Evolutionary conservation across 2,888 invertebrate genomes (phyloP), one percentile per base, ranked within the genome.

Genomic region (Hirudinaria manillensis): DNA sequence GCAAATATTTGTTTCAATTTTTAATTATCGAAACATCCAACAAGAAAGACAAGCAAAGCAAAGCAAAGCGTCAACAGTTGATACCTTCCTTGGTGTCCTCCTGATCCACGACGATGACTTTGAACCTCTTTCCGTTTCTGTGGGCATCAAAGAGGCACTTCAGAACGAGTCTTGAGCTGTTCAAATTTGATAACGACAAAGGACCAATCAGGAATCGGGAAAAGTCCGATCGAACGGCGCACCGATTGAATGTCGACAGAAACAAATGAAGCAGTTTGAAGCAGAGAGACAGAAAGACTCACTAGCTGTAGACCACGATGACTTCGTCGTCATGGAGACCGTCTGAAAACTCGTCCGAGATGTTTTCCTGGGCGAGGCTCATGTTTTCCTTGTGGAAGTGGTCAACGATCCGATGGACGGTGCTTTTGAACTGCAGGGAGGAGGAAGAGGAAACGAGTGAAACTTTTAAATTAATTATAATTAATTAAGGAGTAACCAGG

Each of bases 31-130:
- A n/a, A n/a, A n/a, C n/a, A n/a, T n/a, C n/a, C n/a, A n/a, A n/a
- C n/a, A 45, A 6, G 45, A 6, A 45, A 7, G 4, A 45, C 1
- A 45, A 10, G 13, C 3, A 4, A 45, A 45, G 13, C 6, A 45
- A 10, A 45, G 36, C 45, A 45, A 7, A 4, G 13, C 45, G 16
- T 16, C 16, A 1, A n/a, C n/a, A n/a, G n/a, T n/a, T n/a, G n/a
- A n/a, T n/a, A 45, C 45, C 29, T 29, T 61, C 61, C 13, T 16
- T 19, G 24, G 10, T 16, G 61, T 24, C 61, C 19, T 16, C 24
- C 61, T 29, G 61, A 45, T 61, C 61, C 10, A 16, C 29, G 13
- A 68, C 36, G 68, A 68, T 34, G n/a, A 68, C 68, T n/a, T 68
- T 68, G n/a, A 68, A 68, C 6, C 68, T 3, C n/a, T 68, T 68